These are phyloP conservation scores for Paralichthys olivaceus DNA, from an alignment of 2,113 vertebrate genomes.

Conservation along the genomic window DNA sequence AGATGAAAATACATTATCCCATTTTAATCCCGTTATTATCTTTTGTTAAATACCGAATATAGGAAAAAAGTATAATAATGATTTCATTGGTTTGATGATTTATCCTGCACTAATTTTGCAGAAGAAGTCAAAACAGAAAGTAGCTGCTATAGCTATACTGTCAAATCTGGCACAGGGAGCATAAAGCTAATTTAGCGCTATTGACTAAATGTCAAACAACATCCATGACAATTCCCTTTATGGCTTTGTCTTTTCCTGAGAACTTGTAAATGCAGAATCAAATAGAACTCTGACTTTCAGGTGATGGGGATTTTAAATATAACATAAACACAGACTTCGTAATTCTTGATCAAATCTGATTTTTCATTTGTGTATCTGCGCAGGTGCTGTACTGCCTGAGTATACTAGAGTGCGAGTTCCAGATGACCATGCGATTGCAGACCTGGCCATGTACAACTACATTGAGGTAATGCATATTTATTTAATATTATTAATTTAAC, in stretches of 20 bases:
- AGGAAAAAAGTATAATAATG: too few species aligned
- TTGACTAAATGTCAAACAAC: too few species aligned
- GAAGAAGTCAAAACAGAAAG: too few species aligned
- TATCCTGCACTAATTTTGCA: too few species aligned
- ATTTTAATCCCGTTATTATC: not conserved
- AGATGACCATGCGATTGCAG: slow-evolving; percentile 93
- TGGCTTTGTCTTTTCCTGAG: not conserved
- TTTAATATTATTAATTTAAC: not conserved
- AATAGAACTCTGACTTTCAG: not conserved
- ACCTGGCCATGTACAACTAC: slow-evolving; percentile 98
- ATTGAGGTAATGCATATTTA: slow-evolving; percentile 84
- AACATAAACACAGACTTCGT: not conserved
- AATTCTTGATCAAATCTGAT: not conserved
- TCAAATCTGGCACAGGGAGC: too few species aligned
- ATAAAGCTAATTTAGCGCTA: too few species aligned
- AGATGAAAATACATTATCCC: not conserved
- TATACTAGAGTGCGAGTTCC: slow-evolving; percentile 91
- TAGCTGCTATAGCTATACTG: too few species aligned
- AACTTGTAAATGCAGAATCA: not conserved
- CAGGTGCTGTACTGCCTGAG: slow-evolving; percentile 89
- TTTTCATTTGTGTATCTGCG: not conserved
- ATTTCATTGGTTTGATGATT: too few species aligned
- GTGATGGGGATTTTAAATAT: not conserved
- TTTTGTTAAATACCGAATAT: not conserved
- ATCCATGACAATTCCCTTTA: too few species aligned